A percentile compares a stretch with the other conserved stretches of the same genome.
Conservation (phyloP, 2,888 invertebrate genomes). For the Frankliniella intonsa region DNA sequence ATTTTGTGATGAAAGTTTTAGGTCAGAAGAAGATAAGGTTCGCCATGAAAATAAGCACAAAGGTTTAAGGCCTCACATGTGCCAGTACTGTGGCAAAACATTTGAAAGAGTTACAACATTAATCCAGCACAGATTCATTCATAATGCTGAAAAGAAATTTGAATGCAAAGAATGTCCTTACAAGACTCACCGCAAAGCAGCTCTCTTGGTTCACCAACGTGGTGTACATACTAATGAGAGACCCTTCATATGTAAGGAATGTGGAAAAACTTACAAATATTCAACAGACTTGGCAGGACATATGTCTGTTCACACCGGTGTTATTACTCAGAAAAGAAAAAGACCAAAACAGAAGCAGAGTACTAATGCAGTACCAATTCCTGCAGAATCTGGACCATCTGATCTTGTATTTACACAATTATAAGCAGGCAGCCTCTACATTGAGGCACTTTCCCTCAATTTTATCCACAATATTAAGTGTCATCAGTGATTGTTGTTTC, state of each 20-base stretch:
- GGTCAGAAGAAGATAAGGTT: neutral
- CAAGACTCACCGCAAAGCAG: neutral
- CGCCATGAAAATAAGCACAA: neutral
- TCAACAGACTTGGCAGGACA: neutral
- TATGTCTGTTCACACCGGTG: neutral
- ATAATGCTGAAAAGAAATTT: neutral
- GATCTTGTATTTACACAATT: too few relatives aligned
- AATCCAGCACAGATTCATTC: neutral
- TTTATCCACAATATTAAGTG: too few relatives aligned
- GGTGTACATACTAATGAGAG: neutral
- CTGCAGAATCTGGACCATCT: too few relatives aligned
- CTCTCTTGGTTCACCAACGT: neutral
- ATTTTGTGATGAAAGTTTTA: neutral
- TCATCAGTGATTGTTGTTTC: too few relatives aligned
- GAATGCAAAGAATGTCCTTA: neutral
- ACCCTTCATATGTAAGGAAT: neutral
- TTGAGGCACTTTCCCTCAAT: too few relatives aligned
- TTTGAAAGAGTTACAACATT: neutral
- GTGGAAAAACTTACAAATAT: neutral
- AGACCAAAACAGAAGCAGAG: neutral
- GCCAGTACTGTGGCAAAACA: neutral
- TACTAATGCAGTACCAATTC: too few relatives aligned
- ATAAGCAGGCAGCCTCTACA: too few relatives aligned
- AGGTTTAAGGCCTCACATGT: neutral
- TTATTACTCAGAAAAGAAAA: neutral